A percentile compares a stretch with the other conserved stretches of the same genome.
phyloP scores from a whole-genome alignment of 2,113 vertebrate species.

The Scomber japonicus region DNA sequence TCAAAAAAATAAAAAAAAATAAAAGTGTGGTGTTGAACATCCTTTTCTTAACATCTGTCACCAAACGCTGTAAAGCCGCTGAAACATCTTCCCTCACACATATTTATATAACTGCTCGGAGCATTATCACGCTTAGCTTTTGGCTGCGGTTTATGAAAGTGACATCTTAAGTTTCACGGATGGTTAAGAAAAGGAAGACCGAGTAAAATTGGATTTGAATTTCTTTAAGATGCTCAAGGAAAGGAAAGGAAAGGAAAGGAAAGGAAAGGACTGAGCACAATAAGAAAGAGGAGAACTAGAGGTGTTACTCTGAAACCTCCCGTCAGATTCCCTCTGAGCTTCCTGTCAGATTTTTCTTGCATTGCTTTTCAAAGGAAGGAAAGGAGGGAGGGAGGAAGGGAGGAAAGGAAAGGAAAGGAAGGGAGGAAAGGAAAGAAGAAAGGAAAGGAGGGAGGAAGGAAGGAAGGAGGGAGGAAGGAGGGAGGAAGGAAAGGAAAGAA shows the following conservation, averaged over 20 bases:
- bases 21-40: constrained; percentile 23
- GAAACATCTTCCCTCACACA: neutral
- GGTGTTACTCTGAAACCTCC: neutral
- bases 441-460: too few relatives aligned
- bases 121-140: constrained; percentile 37
- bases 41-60: constrained; percentile 24
- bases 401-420: too few relatives aligned
- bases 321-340: constrained; percentile 9
- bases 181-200: constrained; percentile 50
- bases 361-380: too few relatives aligned
- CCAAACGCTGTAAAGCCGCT: neutral
- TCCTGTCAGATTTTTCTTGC: too few relatives aligned
- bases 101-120: neutral
- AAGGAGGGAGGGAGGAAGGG: too few relatives aligned
- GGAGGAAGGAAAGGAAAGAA: too few relatives aligned
- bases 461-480: too few relatives aligned
- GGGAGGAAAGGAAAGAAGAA: too few relatives aligned
- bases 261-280: constrained; percentile 3
- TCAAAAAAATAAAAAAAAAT: too few relatives aligned
- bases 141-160: constrained; percentile 61
- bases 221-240: constrained; percentile 47
- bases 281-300: constrained; percentile 5
- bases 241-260: too few relatives aligned
- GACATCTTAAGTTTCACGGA: constrained; percentile 69
- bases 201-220: constrained; percentile 70